Base-by-base conservation (phyloP, 2,888 invertebrate genomes). In the Dysmachus trigonus region DNA sequence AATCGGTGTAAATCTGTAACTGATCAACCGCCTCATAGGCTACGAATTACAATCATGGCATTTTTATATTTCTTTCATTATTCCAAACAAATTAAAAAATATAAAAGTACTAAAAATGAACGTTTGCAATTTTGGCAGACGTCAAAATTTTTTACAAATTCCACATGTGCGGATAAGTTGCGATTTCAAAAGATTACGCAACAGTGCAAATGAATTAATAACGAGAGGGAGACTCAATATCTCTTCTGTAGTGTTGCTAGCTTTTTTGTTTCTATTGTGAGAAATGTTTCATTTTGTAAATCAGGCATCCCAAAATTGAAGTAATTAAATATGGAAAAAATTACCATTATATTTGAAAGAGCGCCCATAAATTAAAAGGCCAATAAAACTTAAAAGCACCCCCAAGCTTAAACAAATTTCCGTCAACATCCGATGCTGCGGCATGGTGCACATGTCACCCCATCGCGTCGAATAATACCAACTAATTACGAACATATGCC, bases 401-500 rank as follows among this genome's bases (percentile, higher is more conserved):
- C 62, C 62, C 7, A 53, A 62, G 22, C 62, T 22, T 22, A 62
- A 62, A 62, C 62, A 62, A 62, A 62, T 62, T 22, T 62, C 62
- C 62, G 62, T 18, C 62, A 62, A 62, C 27, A 27, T 5, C 27
- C 27, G 18, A 62, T 3, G 62, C 10, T 22, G 27, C 2, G n/a
- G 10, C 62, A 53, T 62, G 27, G 62, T 62, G 62, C 62, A 27
- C 22, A 27, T 62, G 62, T 62, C 62, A 27, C 62, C 53, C 8
- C 22, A 27, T 22, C 22, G 18, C 35, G 15, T 22, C 15, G 76
- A 22, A 35, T 76, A 76, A 76, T 76, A 18, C 41, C 18, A 22
- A 35, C 76, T 76, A 76, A 76, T 76, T 76, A 76, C 33, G 38
- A 76, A 76, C 76, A 76, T 76, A 35, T 76, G 76, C 33, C 38